Conservation (phyloP, 2,797 vertebrate species). For the Otus scops region DNA sequence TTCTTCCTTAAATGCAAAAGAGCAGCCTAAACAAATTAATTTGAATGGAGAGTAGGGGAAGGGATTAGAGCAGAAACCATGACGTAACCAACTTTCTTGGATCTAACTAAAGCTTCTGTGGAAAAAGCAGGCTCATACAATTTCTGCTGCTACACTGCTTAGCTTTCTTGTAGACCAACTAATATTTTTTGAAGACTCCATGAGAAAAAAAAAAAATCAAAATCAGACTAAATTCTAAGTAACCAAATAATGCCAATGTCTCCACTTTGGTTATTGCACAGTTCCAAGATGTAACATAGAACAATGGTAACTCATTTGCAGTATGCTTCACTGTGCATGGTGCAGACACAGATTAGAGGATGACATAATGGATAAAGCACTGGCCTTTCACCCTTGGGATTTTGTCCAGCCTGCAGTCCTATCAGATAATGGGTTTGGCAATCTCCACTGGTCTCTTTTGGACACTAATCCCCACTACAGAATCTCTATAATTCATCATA, state of each 20-base stretch:
- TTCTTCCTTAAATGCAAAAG: not conserved
- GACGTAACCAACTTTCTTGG: not conserved
- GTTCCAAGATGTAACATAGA: conserved; percentile 6
- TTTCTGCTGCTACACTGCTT: not conserved
- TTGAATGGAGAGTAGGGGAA: not conserved
- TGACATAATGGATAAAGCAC: conserved; percentile 52
- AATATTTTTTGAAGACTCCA: conserved; percentile 5
- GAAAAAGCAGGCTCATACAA: not conserved
- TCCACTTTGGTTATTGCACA: not conserved
- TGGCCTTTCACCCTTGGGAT: conserved; percentile 42
- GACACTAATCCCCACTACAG: conserved; percentile 63
- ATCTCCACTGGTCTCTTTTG: conserved; percentile 58
- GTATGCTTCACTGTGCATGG: not conserved
- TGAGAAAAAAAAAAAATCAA: not conserved
- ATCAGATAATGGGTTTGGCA: conserved; percentile 75
- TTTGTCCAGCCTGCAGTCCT: conserved; percentile 52
- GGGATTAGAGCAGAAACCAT: not conserved
- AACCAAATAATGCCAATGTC: not conserved
- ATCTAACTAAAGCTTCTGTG: not conserved
- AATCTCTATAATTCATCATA: conserved; percentile 68
- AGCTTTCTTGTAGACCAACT: not conserved
- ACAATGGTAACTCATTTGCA: conserved; percentile 34
- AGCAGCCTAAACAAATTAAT: conserved; percentile 21
- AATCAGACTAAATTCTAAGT: conserved; percentile 29
- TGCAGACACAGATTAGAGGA: conserved; percentile 39